These are phyloP conservation scores for Liodrosophila aerea DNA, from an alignment of 2,888 invertebrate genomes.

Conservation along the genomic window DNA sequence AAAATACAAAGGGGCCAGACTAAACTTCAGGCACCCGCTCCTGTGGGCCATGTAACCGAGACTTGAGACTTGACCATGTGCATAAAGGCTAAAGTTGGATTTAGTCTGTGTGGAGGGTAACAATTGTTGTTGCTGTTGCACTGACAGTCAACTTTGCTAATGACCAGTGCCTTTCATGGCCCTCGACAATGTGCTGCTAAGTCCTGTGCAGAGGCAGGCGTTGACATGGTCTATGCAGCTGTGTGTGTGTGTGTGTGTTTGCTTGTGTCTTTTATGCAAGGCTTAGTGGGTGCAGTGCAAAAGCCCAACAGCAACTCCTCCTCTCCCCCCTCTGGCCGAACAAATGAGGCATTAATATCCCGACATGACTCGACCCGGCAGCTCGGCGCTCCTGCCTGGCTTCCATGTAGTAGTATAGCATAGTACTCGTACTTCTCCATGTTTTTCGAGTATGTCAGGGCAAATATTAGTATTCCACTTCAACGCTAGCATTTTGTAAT, in stretches of 20 bases:
- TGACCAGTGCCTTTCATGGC: slow-evolving; percentile 64
- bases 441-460: slow-evolving; percentile 65
- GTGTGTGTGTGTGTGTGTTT: slow-evolving; percentile 30
- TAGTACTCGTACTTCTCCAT: too few species aligned
- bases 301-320: slow-evolving; percentile 13
- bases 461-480: slow-evolving; percentile 77
- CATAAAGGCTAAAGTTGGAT: slow-evolving; percentile 22
- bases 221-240: not conserved
- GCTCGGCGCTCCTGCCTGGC: slow-evolving; percentile 38
- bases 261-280: slow-evolving; percentile 49
- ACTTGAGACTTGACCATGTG: slow-evolving; percentile 51
- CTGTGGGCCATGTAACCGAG: slow-evolving; percentile 45
- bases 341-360: slow-evolving; percentile 80
- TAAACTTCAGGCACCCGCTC: slow-evolving; percentile 10
- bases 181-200: slow-evolving; percentile 50
- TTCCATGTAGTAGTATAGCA: too few species aligned
- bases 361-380: not conserved
- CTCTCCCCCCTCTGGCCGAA: slow-evolving; percentile 28
- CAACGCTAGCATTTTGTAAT: slow-evolving; percentile 75
- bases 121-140: slow-evolving; percentile 39
- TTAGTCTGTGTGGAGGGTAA: slow-evolving; percentile 4
- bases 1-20: slow-evolving; percentile 24
- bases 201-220: slow-evolving; percentile 38
- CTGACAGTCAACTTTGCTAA: slow-evolving; percentile 66
- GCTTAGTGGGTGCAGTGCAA: slow-evolving; percentile 53